Evolutionary conservation across 2,888 invertebrate genomes (phyloP).

Genomic region (Mimumesa dahlbomi): DNA sequence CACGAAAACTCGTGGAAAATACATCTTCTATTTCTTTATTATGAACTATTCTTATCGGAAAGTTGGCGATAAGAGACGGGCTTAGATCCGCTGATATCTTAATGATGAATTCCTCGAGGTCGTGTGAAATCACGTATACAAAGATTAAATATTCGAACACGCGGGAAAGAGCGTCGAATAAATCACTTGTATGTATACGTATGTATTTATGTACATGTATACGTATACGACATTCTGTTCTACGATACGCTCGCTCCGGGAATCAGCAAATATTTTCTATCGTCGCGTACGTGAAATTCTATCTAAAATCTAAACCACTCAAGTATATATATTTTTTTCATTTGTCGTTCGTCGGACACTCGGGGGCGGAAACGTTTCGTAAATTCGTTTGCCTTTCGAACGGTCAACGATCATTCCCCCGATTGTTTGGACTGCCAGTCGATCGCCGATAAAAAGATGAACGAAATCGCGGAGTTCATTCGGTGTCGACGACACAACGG

Average conservation of each 20-base stretch:
- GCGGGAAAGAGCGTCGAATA: neutral
- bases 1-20: neutral
- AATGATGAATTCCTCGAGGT: constrained; percentile 39
- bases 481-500: constrained; percentile 45
- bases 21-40: constrained; percentile 7
- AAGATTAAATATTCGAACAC: neutral
- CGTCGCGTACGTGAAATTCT: no score
- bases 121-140: constrained; percentile 15
- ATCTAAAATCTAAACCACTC: no score
- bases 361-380: neutral
- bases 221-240: no score
- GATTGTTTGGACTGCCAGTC: neutral
- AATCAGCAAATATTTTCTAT: constrained; percentile 1
- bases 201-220: no score
- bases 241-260: neutral
- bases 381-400: neutral
- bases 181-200: no score
- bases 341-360: neutral
- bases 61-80: constrained; percentile 35
- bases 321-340: neutral
- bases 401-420: neutral
- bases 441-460: neutral
- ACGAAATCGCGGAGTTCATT: constrained; percentile 14
- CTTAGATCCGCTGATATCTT: constrained; percentile 37
- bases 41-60: constrained; percentile 42